Conservation (phyloP, 2,113 vertebrate genomes). For the Chaetorhynchus papuensis region DNA sequence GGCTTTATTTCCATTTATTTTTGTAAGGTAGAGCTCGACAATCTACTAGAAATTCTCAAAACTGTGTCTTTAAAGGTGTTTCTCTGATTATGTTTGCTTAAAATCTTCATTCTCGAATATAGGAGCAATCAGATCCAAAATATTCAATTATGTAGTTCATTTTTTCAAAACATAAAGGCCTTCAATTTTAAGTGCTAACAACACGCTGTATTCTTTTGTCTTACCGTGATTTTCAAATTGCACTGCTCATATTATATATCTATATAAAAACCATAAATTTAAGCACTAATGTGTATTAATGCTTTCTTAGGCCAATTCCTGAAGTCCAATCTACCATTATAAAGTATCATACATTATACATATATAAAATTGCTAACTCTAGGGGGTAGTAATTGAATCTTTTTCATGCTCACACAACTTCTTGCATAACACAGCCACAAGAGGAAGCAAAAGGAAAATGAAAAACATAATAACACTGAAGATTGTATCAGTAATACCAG, state of each 20-base stretch:
- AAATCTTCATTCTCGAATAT: not conserved
- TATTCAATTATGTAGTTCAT: not conserved
- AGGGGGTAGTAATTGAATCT: not conserved
- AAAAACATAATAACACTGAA: not conserved
- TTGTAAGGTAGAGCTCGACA: not conserved
- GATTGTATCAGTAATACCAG: not conserved
- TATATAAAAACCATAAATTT: not conserved
- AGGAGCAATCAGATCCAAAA: not conserved
- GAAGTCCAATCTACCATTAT: not conserved
- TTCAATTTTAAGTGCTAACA: not conserved
- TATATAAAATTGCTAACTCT: not conserved
- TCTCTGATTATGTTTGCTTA: not conserved
- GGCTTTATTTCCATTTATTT: not conserved
- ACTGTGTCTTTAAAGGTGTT: not conserved
- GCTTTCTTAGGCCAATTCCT: not conserved
- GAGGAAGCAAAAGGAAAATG: conserved; percentile 7
- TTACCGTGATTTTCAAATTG: not conserved
- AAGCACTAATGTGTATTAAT: not conserved
- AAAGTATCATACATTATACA: not conserved
- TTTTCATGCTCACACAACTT: not conserved
- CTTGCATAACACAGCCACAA: not conserved
- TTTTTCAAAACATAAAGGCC: not conserved
- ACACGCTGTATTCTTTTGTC: not conserved
- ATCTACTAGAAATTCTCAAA: not conserved
- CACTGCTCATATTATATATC: not conserved